Conservation (phyloP, 1,140 invertebrate species). For the Pogonomyrmex barbatus region DNA sequence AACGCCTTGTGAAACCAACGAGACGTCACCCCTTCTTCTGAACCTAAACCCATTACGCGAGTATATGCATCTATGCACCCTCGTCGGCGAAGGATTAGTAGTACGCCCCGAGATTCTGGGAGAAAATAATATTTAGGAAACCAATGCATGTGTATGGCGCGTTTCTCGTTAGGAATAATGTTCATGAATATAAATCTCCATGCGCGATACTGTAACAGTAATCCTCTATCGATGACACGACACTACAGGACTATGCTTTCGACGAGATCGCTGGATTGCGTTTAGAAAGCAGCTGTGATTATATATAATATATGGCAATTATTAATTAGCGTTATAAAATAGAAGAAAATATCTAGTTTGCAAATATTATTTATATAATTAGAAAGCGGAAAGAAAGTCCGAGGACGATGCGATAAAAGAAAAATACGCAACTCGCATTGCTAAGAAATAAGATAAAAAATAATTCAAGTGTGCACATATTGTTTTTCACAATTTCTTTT, state of each 20-base stretch:
- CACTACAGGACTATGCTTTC: background rate
- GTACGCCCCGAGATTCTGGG: conserved; percentile 50
- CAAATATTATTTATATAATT: conserved; percentile 12
- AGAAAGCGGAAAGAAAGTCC: background rate
- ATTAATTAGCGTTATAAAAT: conserved; percentile 20
- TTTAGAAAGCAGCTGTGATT: conserved; percentile 21
- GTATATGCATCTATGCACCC: conserved; percentile 57
- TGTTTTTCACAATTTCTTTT: background rate
- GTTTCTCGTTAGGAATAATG: conserved; percentile 43
- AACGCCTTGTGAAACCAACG: conserved; percentile 50
- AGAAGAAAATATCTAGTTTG: background rate
- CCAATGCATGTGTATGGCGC: background rate
- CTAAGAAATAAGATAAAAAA: background rate
- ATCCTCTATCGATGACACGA: conserved; percentile 29
- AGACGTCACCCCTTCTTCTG: conserved; percentile 33
- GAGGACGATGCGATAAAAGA: background rate
- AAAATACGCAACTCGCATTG: background rate
- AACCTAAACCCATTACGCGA: conserved; percentile 51
- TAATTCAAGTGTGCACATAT: background rate
- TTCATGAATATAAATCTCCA: conserved; percentile 69
- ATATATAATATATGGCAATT: conserved; percentile 8
- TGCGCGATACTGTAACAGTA: conserved; percentile 37
- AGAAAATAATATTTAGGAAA: conserved; percentile 70
- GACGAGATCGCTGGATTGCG: conserved; percentile 4
- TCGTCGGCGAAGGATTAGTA: conserved; percentile 37